Evolutionary conservation across 2,113 vertebrate genomes (phyloP).

Genomic region (Nerophis lumbriciformis): DNA sequence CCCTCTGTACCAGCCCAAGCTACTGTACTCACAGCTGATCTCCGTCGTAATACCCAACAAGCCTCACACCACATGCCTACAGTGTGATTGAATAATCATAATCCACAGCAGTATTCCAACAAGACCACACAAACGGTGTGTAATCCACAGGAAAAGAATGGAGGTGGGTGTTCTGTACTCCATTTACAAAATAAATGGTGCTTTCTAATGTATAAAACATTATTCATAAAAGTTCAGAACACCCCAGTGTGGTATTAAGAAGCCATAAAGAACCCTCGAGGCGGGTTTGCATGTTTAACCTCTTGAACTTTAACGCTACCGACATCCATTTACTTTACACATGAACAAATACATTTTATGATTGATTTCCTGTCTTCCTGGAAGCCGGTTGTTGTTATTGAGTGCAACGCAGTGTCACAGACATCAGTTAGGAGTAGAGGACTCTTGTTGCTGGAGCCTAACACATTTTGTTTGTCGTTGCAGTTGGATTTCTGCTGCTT

Average conservation of each 20-base stretch:
- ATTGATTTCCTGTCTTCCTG: conserved; percentile 23
- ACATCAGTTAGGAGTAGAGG: too few relatives aligned
- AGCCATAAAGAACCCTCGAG: conserved; percentile 19
- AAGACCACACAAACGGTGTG: conserved; percentile 21
- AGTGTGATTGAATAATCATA: conserved; percentile 56
- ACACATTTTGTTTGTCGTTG: conserved; percentile 10
- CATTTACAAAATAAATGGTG: conserved; percentile 15
- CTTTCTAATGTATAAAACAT: conserved; percentile 21
- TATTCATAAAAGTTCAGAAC: conserved; percentile 15
- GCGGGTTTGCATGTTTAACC: conserved; percentile 29
- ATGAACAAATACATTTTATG: conserved; percentile 2
- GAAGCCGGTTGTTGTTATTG: conserved; percentile 23
- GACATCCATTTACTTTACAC: conserved; percentile 16
- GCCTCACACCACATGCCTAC: conserved; percentile 49
- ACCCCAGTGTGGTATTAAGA: conserved; percentile 24
- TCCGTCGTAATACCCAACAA: conserved; percentile 46
- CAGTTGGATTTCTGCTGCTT: conserved; percentile 12
- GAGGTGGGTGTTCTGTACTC: conserved; percentile 13
- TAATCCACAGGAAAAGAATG: conserved; percentile 12
- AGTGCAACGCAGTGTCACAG: conserved; percentile 1
- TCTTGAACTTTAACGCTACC: conserved; percentile 16
- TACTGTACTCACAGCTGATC: conserved; percentile 58
- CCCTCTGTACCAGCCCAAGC: conserved; percentile 44
- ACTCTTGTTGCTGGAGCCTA: too few relatives aligned
- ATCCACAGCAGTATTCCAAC: conserved; percentile 43